Evolutionary conservation across 2,113 vertebrate species (phyloP).

Genomic region (Arothron firmamentum): DNA sequence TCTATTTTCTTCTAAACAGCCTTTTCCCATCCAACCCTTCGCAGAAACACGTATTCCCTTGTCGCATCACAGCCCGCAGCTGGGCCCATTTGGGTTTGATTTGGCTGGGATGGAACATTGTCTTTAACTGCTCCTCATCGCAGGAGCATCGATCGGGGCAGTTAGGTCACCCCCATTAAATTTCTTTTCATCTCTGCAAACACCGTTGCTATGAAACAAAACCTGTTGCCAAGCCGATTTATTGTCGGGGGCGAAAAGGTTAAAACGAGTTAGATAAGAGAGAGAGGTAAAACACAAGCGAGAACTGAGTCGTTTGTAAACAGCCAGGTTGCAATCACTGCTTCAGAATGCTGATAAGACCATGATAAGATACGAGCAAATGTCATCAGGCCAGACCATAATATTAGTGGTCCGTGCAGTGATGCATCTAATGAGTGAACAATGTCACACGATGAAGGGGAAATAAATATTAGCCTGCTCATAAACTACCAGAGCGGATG

Average conservation of each 20-base stretch:
- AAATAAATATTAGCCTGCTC: conserved; percentile 16
- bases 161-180: conserved; percentile 19
- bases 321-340: not conserved
- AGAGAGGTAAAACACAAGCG: conserved; percentile 4
- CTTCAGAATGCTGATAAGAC: not conserved
- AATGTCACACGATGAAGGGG: conserved; percentile 11
- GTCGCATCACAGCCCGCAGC: conserved; percentile 1
- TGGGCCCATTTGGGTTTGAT: conserved; percentile 12
- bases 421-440: conserved; percentile 22
- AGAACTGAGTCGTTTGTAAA: conserved; percentile 20
- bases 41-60: not conserved
- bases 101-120: conserved; percentile 28
- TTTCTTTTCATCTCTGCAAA: conserved; percentile 37
- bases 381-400: conserved; percentile 14
- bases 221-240: conserved; percentile 35
- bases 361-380: conserved; percentile 14
- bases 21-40: conserved; percentile 12
- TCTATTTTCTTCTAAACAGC: not conserved
- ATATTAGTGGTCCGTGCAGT: not conserved
- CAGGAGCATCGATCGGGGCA: conserved; percentile 39
- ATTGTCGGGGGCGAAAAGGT: conserved; percentile 29
- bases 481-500: not conserved
- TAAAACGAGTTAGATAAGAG: conserved; percentile 35
- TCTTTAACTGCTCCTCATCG: conserved; percentile 12
- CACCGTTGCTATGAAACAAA: conserved; percentile 45